Conservation (phyloP, 2,888 invertebrate species). For the Watsonalla binaria region DNA sequence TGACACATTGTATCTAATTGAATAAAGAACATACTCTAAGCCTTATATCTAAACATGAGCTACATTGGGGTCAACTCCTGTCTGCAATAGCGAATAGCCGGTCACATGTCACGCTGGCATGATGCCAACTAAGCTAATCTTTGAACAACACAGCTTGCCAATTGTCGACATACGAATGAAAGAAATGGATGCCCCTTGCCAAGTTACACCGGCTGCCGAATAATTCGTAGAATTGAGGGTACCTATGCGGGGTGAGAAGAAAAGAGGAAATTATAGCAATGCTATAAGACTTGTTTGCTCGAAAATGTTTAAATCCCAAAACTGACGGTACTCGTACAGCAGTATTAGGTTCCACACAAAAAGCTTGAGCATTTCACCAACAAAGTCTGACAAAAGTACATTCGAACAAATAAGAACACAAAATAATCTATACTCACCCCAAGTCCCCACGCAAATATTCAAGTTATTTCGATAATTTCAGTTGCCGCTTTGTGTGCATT, state of each 20-base stretch:
- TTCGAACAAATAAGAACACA: too few species aligned
- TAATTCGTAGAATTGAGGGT: neutral
- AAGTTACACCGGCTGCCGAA: constrained; percentile 15
- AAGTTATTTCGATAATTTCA: neutral
- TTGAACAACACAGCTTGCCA: constrained; percentile 36
- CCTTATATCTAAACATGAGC: neutral
- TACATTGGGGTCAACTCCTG: constrained; percentile 23
- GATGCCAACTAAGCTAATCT: constrained; percentile 47
- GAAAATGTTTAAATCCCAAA: too few species aligned
- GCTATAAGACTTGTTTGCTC: too few species aligned
- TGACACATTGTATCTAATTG: too few species aligned
- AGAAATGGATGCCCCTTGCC: constrained; percentile 19
- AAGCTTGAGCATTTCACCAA: too few species aligned
- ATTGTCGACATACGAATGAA: constrained; percentile 30
- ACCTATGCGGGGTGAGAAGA: neutral
- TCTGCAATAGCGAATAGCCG: constrained; percentile 19
- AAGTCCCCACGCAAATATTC: neutral
- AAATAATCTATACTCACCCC: too few species aligned
- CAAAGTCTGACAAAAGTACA: too few species aligned
- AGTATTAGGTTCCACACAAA: too few species aligned
- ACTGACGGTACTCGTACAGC: too few species aligned
- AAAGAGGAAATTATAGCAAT: too few species aligned
- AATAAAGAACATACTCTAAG: too few species aligned
- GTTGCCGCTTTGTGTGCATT: neutral
- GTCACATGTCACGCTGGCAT: constrained; percentile 37